A percentile compares a stretch with the other conserved stretches of the same genome.
phyloP scores from a whole-genome alignment of 2,113 vertebrate species.

The Ageneiosus marmoratus region DNA sequence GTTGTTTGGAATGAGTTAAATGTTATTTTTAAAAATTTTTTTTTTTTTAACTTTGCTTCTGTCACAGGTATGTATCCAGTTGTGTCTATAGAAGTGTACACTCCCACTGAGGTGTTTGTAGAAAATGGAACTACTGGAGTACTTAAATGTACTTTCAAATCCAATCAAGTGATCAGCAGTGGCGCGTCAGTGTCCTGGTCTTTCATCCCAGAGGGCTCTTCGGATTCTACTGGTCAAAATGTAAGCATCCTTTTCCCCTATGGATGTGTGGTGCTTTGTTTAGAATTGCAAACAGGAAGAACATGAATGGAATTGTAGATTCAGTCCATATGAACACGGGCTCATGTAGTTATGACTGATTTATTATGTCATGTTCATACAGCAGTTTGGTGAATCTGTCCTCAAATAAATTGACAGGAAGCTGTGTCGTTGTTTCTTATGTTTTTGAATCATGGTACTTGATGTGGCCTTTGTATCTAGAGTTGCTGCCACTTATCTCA shows the following conservation, averaged over 20 bases:
- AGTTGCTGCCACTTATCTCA: background rate
- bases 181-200: conserved; percentile 74
- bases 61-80: conserved; percentile 59
- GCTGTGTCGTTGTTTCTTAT: background rate
- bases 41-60: background rate
- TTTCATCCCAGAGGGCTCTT: conserved; percentile 33
- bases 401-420: background rate
- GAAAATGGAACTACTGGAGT: conserved; percentile 86
- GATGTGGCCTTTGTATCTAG: background rate
- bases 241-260: background rate
- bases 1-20: background rate
- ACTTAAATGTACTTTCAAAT: conserved; percentile 84
- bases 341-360: too few relatives aligned
- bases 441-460: background rate
- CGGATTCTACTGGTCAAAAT: background rate
- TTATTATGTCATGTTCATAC: background rate
- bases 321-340: background rate
- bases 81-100: conserved; percentile 78
- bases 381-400: background rate
- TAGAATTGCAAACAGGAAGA: background rate
- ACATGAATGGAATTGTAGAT: background rate
- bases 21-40: background rate
- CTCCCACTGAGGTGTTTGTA: conserved; percentile 78
- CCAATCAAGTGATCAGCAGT: conserved; percentile 74
- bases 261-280: conserved; percentile 4